These are phyloP conservation scores for Elachura formosa DNA, from an alignment of 2,113 vertebrate species.

Conservation along the genomic window DNA sequence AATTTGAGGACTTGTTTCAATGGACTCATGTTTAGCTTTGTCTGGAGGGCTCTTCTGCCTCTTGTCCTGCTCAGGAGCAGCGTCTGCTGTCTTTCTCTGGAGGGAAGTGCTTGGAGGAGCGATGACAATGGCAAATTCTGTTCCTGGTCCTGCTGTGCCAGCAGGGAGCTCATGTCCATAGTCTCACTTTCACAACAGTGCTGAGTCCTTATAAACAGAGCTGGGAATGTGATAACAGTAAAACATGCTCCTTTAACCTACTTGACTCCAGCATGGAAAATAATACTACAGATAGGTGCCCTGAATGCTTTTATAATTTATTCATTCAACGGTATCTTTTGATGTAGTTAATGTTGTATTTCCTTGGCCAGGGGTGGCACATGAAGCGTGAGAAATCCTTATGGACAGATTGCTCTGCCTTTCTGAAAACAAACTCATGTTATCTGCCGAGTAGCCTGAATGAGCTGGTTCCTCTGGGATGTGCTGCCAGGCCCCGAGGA, in stretches of 20 bases:
- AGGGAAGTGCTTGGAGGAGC: background rate
- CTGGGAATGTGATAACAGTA: background rate
- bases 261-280: background rate
- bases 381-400: slow-evolving; percentile 62
- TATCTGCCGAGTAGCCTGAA: slow-evolving; percentile 33
- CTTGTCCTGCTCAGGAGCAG: background rate
- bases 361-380: slow-evolving; percentile 34
- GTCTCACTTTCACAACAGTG: slow-evolving; percentile 19
- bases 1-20: background rate
- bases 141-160: background rate
- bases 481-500: background rate
- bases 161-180: background rate
- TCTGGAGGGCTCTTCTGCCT: background rate
- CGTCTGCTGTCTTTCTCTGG: background rate
- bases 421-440: slow-evolving; percentile 33
- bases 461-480: background rate
- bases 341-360: slow-evolving; percentile 60
- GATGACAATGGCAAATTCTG: background rate
- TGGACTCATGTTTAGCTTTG: background rate
- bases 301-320: slow-evolving; percentile 65
- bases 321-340: slow-evolving; percentile 55
- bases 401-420: slow-evolving; percentile 65
- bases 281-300: slow-evolving; percentile 50
- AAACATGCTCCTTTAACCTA: slow-evolving; percentile 60
- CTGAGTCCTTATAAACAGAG: background rate